Conservation (phyloP, 1,140 invertebrate species). For the Aphelenchoides fujianensis region DNA sequence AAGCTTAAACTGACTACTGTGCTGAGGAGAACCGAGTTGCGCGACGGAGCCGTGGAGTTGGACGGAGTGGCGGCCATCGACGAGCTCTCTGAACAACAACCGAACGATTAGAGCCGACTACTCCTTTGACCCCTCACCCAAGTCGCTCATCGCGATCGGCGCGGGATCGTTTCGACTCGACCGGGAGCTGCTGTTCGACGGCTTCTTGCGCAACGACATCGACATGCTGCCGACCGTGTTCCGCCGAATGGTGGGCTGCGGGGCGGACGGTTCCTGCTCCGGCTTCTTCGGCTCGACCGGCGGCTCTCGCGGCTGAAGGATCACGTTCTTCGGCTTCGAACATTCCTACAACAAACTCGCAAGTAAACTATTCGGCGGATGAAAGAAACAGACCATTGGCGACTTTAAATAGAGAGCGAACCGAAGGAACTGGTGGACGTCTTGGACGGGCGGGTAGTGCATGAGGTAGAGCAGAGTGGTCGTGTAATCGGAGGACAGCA, state of each 20-base stretch:
- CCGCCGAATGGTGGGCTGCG: background rate
- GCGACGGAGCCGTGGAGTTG: background rate
- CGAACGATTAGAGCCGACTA: too few relatives aligned
- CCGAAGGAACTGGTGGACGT: conserved; percentile 70
- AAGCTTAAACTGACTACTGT: conserved; percentile 1
- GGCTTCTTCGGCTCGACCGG: conserved; percentile 45
- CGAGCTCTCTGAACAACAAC: too few relatives aligned
- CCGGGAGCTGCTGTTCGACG: too few relatives aligned
- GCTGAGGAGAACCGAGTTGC: background rate
- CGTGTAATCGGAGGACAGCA: conserved; percentile 70
- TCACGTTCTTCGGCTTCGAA: conserved; percentile 31
- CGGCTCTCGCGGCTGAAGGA: conserved; percentile 34
- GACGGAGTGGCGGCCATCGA: background rate
- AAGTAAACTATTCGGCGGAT: too few relatives aligned
- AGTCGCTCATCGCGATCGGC: background rate
- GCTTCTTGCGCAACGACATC: conserved; percentile 3
- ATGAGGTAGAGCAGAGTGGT: conserved; percentile 70
- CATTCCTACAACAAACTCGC: conserved; percentile 39
- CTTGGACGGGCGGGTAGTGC: conserved; percentile 70
- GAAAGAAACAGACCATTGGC: conserved; percentile 62
- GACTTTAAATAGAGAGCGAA: conserved; percentile 69
- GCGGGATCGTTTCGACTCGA: background rate
- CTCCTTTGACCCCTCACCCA: too few relatives aligned
- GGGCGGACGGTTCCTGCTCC: conserved; percentile 29
- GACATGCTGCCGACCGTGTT: conserved; percentile 6